Conservation (phyloP, 2,113 vertebrate genomes). For the Hoplias malabaricus region DNA sequence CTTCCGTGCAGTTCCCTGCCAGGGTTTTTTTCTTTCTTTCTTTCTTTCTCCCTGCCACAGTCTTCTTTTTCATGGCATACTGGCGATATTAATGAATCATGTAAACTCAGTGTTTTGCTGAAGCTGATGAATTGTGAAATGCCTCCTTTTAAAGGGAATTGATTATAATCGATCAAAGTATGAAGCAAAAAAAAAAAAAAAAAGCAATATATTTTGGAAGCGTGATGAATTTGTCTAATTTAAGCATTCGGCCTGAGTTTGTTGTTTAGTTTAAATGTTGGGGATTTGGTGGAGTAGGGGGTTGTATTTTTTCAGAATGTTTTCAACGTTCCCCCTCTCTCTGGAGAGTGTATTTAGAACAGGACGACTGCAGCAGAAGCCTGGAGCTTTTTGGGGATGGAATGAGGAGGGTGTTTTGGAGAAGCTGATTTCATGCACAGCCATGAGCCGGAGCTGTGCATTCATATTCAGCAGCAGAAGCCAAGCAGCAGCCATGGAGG, state of each 20-base stretch:
- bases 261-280: background rate
- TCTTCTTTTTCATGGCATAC: slow-evolving; percentile 1
- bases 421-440: background rate
- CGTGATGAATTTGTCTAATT: background rate
- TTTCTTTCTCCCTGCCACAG: background rate
- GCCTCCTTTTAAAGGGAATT: slow-evolving; percentile 42
- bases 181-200: no score
- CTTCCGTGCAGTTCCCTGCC: slow-evolving; percentile 61
- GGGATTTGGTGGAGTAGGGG: background rate
- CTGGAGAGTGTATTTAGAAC: slow-evolving; percentile 13
- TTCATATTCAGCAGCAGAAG: background rate
- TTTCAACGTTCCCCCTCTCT: background rate
- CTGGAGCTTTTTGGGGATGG: background rate
- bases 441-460: background rate
- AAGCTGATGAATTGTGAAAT: slow-evolving; percentile 51
- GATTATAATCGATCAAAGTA: slow-evolving; percentile 44
- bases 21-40: background rate
- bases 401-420: background rate
- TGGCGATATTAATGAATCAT: slow-evolving; percentile 14
- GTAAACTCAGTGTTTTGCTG: slow-evolving; percentile 38
- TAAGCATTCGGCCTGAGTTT: background rate
- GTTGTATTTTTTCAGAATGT: background rate
- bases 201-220: background rate
- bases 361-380: slow-evolving; percentile 4
- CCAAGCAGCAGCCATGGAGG: background rate